Evolutionary conservation across 1,140 invertebrate genomes (phyloP).

Genomic region (Hycleus cichorii): DNA sequence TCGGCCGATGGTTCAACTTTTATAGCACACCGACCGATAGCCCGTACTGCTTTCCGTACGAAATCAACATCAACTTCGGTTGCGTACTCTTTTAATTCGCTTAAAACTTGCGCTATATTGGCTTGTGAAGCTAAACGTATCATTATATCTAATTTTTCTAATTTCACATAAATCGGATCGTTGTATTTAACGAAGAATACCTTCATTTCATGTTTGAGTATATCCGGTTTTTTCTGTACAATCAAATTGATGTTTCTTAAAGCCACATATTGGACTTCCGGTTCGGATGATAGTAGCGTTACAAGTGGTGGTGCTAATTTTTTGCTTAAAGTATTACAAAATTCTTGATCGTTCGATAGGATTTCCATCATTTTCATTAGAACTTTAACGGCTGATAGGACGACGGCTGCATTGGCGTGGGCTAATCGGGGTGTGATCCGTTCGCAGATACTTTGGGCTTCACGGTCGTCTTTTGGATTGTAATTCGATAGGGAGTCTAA

Average conservation of each 20-base stretch:
- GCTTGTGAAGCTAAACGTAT: conserved; percentile 95
- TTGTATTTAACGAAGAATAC: conserved; percentile 99
- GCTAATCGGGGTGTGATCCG: conserved; percentile 95
- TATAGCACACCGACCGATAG: conserved; percentile 98
- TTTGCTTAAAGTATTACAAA: conserved; percentile 89
- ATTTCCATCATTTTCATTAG: conserved; percentile 98
- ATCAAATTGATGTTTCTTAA: conserved; percentile 98
- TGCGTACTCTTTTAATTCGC: conserved; percentile 98
- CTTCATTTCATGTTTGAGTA: conserved; percentile 99
- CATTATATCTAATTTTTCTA: conserved; percentile 99
- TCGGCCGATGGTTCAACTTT: conserved; percentile 99
- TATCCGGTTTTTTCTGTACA: conserved; percentile 97
- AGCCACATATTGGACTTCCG: conserved; percentile 98
- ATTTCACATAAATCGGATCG: conserved; percentile 99
- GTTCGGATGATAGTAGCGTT: conserved; percentile 94
- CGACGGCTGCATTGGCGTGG: conserved; percentile 99
- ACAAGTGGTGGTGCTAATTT: conserved; percentile 98
- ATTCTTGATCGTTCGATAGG: conserved; percentile 86
- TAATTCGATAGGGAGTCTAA: conserved; percentile 97
- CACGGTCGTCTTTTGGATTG: conserved; percentile 92
- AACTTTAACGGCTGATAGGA: conserved; percentile 94
- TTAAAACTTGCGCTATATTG: conserved; percentile 97
- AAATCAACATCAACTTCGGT: conserved; percentile 99
- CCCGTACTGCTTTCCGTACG: conserved; percentile 95
- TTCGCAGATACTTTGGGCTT: conserved; percentile 99